A percentile compares a stretch with the other conserved stretches of the same genome.
phyloP scores from a whole-genome alignment of 1,140 invertebrate species.

The Brachionus rotundiformis region DNA sequence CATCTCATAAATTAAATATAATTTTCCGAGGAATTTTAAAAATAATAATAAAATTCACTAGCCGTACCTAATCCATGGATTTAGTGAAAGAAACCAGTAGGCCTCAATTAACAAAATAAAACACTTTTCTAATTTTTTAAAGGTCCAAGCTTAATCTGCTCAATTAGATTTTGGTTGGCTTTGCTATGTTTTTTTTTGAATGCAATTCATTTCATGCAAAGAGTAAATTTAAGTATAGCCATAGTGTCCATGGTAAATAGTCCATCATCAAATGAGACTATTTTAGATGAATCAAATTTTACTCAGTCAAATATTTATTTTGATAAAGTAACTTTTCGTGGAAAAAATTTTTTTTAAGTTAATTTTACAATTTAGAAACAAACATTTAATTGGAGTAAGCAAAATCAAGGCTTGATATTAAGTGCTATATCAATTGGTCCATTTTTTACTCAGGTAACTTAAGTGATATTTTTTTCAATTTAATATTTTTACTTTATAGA shows the following conservation, averaged over 20 bases:
- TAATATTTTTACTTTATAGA: slow-evolving; percentile 11
- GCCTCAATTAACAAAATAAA: background rate
- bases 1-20: background rate
- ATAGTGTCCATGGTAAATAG: slow-evolving; percentile 20
- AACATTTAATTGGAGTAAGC: slow-evolving; percentile 28
- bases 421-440: slow-evolving; percentile 35
- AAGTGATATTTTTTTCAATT: background rate
- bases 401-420: slow-evolving; percentile 4
- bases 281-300: background rate
- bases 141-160: background rate
- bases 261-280: background rate
- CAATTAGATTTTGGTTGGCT: slow-evolving; percentile 31
- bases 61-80: background rate
- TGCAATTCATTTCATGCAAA: slow-evolving; percentile 42
- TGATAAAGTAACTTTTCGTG: background rate
- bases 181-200: slow-evolving; percentile 46
- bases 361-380: background rate
- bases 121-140: background rate
- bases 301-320: background rate
- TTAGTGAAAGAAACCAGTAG: background rate
- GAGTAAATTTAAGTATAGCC: slow-evolving; percentile 46
- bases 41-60: background rate
- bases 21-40: background rate
- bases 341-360: too few species aligned
- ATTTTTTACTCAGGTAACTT: slow-evolving; percentile 36